Evolutionary conservation across 2,797 vertebrate genomes (phyloP).

Genomic region (Remorina albescens): DNA sequence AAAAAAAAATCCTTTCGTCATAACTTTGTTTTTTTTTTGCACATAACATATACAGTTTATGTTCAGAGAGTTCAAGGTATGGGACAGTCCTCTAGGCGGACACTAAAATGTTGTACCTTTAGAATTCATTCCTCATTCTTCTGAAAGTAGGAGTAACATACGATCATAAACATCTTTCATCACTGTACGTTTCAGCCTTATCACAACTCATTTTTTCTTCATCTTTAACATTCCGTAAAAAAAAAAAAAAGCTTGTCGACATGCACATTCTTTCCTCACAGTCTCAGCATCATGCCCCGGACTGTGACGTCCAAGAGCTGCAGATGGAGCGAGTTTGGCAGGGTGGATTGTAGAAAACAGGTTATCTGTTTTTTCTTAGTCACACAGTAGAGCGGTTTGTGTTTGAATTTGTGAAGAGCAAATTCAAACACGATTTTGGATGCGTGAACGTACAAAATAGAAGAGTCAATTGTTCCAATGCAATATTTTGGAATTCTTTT

Average conservation of each 20-base stretch:
- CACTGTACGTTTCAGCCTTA: constrained; percentile 27
- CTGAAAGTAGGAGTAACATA: constrained; percentile 66
- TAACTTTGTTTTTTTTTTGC: constrained; percentile 12
- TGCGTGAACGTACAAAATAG: not conserved
- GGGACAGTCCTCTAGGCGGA: constrained; percentile 23
- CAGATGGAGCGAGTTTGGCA: constrained; percentile 28
- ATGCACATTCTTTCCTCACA: constrained; percentile 71
- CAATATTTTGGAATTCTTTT: too few species aligned
- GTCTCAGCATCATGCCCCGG: constrained; percentile 41
- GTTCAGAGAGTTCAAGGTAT: constrained; percentile 38
- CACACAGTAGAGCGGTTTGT: not conserved
- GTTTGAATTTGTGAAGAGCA: not conserved
- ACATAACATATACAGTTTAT: constrained; percentile 69
- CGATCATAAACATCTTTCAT: constrained; percentile 49
- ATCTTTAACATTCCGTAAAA: constrained; percentile 57
- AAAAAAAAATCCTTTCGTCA: constrained; percentile 14
- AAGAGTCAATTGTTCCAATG: not conserved
- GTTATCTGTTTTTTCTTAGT: too few species aligned
- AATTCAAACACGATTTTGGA: not conserved
- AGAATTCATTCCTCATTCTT: constrained; percentile 46
- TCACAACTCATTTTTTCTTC: constrained; percentile 39
- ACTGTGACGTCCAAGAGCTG: constrained; percentile 46
- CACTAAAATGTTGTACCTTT: constrained; percentile 34
- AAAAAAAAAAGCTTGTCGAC: constrained; percentile 58
- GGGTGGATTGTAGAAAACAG: not conserved